These are phyloP conservation scores for Scatophagus argus DNA, from an alignment of 2,113 vertebrate genomes.

Conservation along the genomic window DNA sequence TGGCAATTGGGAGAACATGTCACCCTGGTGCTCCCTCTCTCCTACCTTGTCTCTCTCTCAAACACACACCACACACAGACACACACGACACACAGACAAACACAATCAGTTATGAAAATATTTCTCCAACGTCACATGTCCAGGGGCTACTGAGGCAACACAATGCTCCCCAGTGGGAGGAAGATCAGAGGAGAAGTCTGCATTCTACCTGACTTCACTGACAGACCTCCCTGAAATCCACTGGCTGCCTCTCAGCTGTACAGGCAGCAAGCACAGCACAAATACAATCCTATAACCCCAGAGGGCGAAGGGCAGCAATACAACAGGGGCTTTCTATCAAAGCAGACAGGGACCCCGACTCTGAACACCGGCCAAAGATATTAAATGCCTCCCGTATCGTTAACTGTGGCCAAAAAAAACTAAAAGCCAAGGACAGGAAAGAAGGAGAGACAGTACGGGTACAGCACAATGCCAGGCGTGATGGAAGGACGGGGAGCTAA, in stretches of 20 bases:
- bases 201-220: slow-evolving; percentile 68
- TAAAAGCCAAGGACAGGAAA: slow-evolving; percentile 62
- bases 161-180: slow-evolving; percentile 52
- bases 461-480: slow-evolving; percentile 66
- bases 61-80: slow-evolving; percentile 25
- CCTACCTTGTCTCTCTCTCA: slow-evolving; percentile 43
- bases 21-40: slow-evolving; percentile 46
- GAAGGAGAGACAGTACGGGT: slow-evolving; percentile 39
- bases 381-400: slow-evolving; percentile 62
- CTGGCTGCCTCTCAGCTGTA: slow-evolving; percentile 69
- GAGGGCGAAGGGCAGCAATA: slow-evolving; percentile 46
- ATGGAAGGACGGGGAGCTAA: slow-evolving; percentile 60
- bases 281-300: slow-evolving; percentile 54
- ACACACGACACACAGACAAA: slow-evolving; percentile 27
- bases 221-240: slow-evolving; percentile 77
- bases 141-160: slow-evolving; percentile 54
- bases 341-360: slow-evolving; percentile 51
- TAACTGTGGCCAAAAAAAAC: slow-evolving; percentile 49
- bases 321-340: slow-evolving; percentile 64
- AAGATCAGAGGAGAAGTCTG: slow-evolving; percentile 63
- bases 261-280: slow-evolving; percentile 24
- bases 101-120: slow-evolving; percentile 83
- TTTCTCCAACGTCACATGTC: slow-evolving; percentile 73
- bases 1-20: slow-evolving; percentile 67
- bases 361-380: slow-evolving; percentile 56